Percentiles rank a stretch among this genome's conserved stretches.
These are phyloP conservation scores for Cervus canadensis DNA, from an alignment of 2,113 vertebrate species.

Conservation along the genomic window DNA sequence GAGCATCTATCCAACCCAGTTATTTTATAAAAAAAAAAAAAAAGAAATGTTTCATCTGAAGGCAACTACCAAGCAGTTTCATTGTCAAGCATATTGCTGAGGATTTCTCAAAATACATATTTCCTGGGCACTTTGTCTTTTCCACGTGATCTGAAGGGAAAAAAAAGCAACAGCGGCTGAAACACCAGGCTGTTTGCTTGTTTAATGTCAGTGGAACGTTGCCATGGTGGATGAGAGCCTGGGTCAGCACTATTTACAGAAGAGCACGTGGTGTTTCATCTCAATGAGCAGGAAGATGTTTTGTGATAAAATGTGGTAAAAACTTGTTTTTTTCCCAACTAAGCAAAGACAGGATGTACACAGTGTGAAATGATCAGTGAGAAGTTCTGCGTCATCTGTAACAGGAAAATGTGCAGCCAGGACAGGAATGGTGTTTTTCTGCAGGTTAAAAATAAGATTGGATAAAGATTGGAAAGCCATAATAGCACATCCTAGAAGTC, in stretches of 20 bases:
- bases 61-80: neutral
- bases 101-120: neutral
- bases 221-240: neutral
- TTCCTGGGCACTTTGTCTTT: neutral
- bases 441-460: constrained; percentile 26
- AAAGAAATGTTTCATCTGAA: neutral
- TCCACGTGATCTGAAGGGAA: neutral
- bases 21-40: neutral
- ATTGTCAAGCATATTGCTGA: neutral
- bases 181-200: neutral
- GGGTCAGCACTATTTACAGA: constrained; percentile 58
- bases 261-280: constrained; percentile 62
- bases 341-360: constrained; percentile 59
- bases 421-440: constrained; percentile 25
- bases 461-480: neutral
- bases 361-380: constrained; percentile 46
- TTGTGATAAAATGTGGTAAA: constrained; percentile 58
- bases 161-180: neutral
- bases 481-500: neutral
- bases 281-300: constrained; percentile 61
- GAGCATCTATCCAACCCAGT: neutral
- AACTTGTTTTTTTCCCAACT: constrained; percentile 42
- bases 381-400: constrained; percentile 47
- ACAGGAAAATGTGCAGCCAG: constrained; percentile 32
- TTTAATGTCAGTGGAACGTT: neutral